Evolutionary conservation across 2,888 invertebrate species (phyloP).

Genomic region (Masnerella sp.): DNA sequence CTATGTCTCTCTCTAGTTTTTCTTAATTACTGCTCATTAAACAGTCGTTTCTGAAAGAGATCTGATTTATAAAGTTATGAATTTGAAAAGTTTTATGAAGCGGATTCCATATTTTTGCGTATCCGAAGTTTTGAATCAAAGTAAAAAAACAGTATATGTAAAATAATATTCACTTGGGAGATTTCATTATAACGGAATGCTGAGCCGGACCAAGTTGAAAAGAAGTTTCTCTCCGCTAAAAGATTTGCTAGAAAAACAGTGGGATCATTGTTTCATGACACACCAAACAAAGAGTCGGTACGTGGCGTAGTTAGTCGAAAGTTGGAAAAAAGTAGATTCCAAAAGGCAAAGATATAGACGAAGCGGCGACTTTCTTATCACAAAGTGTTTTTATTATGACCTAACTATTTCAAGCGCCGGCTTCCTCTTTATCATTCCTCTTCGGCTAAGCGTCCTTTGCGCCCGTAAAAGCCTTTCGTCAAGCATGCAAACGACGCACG

Average conservation of each 20-base stretch:
- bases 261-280: conserved; percentile 34
- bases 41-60: conserved; percentile 6
- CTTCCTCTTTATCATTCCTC: conserved; percentile 41
- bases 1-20: no score
- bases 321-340: conserved; percentile 28
- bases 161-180: conserved; percentile 14
- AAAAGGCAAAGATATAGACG: conserved; percentile 35
- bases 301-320: conserved; percentile 7
- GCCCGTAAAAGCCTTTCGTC: conserved; percentile 35
- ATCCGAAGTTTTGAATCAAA: conserved; percentile 6
- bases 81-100: conserved; percentile 7
- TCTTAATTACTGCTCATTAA: neutral
- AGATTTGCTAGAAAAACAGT: conserved; percentile 23
- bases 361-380: conserved; percentile 44
- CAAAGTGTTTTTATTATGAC: conserved; percentile 55
- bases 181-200: conserved; percentile 26
- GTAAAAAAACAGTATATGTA: neutral
- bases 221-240: conserved; percentile 28
- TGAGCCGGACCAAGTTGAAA: conserved; percentile 23
- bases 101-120: conserved; percentile 11
- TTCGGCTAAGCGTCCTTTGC: conserved; percentile 34
- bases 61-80: conserved; percentile 25
- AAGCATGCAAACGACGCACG: conserved; percentile 24
- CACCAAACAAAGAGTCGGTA: conserved; percentile 25
- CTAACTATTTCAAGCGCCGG: conserved; percentile 48